A percentile compares a stretch with the other conserved stretches of the same genome.
Conservation (phyloP, 2,888 invertebrate species). For the Glaucopsyche alexis region DNA sequence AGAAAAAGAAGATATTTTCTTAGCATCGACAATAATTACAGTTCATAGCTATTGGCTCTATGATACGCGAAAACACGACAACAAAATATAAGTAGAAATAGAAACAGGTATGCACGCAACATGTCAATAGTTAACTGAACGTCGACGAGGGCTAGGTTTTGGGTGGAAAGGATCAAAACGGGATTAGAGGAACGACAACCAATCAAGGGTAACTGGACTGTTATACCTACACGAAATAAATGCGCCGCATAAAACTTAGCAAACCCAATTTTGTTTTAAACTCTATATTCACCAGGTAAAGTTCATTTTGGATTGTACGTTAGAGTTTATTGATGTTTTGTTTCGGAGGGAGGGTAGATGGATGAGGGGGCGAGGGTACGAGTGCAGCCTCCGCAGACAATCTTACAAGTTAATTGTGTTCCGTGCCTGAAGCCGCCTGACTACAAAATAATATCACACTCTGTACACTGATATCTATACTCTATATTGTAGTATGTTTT, state of each 20-base stretch:
- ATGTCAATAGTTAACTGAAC: constrained; percentile 77
- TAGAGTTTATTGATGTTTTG: constrained; percentile 78
- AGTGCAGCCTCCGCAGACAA: constrained; percentile 79
- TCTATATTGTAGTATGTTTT: no score
- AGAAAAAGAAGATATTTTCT: neutral
- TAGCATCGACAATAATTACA: neutral
- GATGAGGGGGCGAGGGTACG: constrained; percentile 71
- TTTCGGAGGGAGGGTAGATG: constrained; percentile 76
- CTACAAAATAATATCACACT: constrained; percentile 75
- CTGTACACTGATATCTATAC: constrained; percentile 35
- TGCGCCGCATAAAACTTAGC: constrained; percentile 76
- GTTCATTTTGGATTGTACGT: constrained; percentile 43
- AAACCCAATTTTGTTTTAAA: constrained; percentile 42
- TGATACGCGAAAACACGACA: neutral
- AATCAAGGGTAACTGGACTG: constrained; percentile 84
- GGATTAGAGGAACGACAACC: constrained; percentile 86
- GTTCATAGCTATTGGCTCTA: neutral
- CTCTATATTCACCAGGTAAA: constrained; percentile 46
- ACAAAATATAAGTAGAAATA: constrained; percentile 48
- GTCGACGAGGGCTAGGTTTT: constrained; percentile 78
- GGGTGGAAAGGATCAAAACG: constrained; percentile 84
- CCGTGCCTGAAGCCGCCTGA: constrained; percentile 73
- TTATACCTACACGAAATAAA: constrained; percentile 79
- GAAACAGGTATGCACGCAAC: constrained; percentile 66
- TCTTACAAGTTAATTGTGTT: constrained; percentile 81